Base-by-base conservation (phyloP, 2,797 vertebrate genomes). In the Euthynnus affinis region DNA sequence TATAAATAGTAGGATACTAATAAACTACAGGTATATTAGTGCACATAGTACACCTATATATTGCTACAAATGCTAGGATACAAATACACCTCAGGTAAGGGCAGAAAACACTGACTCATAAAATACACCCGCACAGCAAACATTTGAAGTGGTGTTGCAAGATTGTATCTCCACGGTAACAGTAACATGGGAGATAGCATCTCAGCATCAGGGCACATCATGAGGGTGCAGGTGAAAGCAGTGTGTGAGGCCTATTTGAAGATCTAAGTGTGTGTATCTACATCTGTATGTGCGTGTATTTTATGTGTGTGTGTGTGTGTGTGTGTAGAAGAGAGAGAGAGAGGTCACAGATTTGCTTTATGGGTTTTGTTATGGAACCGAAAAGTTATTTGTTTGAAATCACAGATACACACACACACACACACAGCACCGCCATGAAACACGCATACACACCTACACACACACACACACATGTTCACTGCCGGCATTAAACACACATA, bases 231-330 rank as follows among this genome's bases (percentile, higher is more conserved):
- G 53, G 61, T 17, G 25, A 32, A 79, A 81, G 79, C 71, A 46
- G 9, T 20, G 74, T 68, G 79, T 76, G 77, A 69, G 77, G 67
- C 56, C 59, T 69, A 49, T 79, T 74, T 73, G 72, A 82, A 79
- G 72, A 58, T 20, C 2, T 3, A 20, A 37, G 34, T 53, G 49
- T 29, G 27, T 58, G 5, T 62, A 17, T 37, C 3, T 73, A 0
- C 4, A 15, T 37, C 15, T 34, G 6, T 17, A 8, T 9, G n/a
- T 52, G 34, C 34, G 48, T 57, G 32, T 32, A 32, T 32, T 32
- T 32, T 32, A 32, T 32, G 37, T 57, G 23, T 40, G 34, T 42
- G 3, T 40, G 3, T 27, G 29, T 58, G 51, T 52, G 51, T 42
- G 40, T 22, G n/a, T n/a, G n/a, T n/a, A n/a, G n/a, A n/a, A n/a